Conservation (phyloP, 2,113 vertebrate species). For the Oncorhynchus keta region DNA sequence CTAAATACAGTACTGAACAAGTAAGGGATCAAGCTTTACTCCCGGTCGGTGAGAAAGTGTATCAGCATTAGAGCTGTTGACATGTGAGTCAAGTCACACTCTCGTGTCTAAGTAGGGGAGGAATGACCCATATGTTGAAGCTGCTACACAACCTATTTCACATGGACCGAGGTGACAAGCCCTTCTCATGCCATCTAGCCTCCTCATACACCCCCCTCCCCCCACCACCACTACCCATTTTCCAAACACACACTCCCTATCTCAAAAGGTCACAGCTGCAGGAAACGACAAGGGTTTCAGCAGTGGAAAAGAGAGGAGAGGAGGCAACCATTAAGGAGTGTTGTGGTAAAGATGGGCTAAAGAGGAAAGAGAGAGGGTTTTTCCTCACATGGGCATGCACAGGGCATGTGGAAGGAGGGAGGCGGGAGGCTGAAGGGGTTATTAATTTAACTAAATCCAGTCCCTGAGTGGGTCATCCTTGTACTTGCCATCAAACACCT, state of each 20-base stretch:
- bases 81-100: background rate
- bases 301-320: too few species aligned
- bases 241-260: background rate
- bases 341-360: too few species aligned
- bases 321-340: too few species aligned
- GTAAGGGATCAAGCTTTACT: constrained; percentile 1
- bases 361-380: too few species aligned
- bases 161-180: constrained; percentile 56
- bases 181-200: constrained; percentile 47
- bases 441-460: background rate
- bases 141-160: constrained; percentile 46
- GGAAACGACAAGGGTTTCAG: too few species aligned
- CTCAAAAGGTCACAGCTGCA: too few species aligned
- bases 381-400: background rate
- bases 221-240: background rate
- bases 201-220: constrained; percentile 9
- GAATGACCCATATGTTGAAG: too few species aligned
- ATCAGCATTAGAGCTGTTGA: background rate
- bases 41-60: constrained; percentile 4
- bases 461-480: background rate
- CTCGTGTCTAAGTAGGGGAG: background rate
- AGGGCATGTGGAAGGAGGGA: background rate
- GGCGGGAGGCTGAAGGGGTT: background rate
- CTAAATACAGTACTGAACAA: background rate
- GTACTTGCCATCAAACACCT: background rate